Evolutionary conservation across 2,113 vertebrate genomes (phyloP), one percentile per base, ranked within the genome.

Genomic region (Pygoscelis antarcticus): DNA sequence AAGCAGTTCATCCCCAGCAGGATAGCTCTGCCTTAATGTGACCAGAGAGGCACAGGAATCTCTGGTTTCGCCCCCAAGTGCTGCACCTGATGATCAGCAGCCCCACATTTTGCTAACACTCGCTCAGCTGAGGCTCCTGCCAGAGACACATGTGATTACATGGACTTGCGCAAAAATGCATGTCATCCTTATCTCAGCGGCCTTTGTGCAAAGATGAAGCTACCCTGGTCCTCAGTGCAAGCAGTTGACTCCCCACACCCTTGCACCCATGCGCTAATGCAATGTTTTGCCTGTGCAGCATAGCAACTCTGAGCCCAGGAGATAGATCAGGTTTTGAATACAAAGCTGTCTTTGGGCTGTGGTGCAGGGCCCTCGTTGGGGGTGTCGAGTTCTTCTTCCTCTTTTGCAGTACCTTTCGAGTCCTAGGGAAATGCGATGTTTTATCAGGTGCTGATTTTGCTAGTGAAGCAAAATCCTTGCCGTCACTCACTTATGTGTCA

Each of bases 401-500:
- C 0, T 80, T 93, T 61, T 19, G 27, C 42, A 3, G 18, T 6
- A 27, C 46, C 38, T 87, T 71, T 54, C 0, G 29, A 84, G 30
- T 95, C 64, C n/a, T n/a, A 38, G 75, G 70, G 72, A 94, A 89
- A 90, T 2, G 32, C 0, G 0, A 21, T 21, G 62, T 80, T 95
- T 94, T 92, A 86, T 70, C 86, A 93, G 86, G 55, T 42, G 9
- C 88, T 38, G 87, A 87, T 93, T 93, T 58, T 87, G 76, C 86
- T 81, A 64, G 76, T 55, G 60, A 90, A 90, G 94, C 79, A 78
- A 51, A 92, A 92, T 94, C 76, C 40, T 55, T 44, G 29, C 80
- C 93, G 94, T 68, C 95, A 71, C 72, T 97, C 94, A 89, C 49
- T 18, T 20, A 5, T 3, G 36, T 68, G 72, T 46, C 16, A 36